A percentile compares a stretch with the other conserved stretches of the same genome.
phyloP scores from a whole-genome alignment of 2,888 invertebrate genomes.

The Pilophorus perplexus region DNA sequence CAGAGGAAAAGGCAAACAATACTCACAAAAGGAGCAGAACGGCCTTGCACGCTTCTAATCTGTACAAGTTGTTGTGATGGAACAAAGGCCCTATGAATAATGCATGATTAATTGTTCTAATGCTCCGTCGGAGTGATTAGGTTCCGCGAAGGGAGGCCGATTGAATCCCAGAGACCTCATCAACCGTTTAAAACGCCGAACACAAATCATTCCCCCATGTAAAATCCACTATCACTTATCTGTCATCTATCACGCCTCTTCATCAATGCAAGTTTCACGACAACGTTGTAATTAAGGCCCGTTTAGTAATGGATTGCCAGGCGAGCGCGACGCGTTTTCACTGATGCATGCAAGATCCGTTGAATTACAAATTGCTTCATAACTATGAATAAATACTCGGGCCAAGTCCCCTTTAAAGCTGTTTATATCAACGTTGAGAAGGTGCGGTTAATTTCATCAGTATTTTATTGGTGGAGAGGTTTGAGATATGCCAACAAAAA shows the following conservation, averaged over 20 bases:
- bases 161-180: slow-evolving; percentile 3
- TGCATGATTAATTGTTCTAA: slow-evolving; percentile 21
- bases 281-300: slow-evolving; percentile 1
- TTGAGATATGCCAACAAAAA: too few species aligned
- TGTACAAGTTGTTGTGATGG: not conserved
- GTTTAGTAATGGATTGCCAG: too few species aligned
- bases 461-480: too few species aligned
- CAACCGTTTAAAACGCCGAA: slow-evolving; percentile 5
- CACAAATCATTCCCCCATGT: slow-evolving; percentile 23
- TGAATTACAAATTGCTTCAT: too few species aligned
- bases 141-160: not conserved
- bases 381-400: too few species aligned
- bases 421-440: too few species aligned
- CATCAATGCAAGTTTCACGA: slow-evolving; percentile 1
- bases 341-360: too few species aligned
- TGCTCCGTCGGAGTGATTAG: slow-evolving; percentile 11
- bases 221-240: slow-evolving; percentile 16
- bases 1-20: too few species aligned
- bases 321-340: too few species aligned
- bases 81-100: slow-evolving; percentile 27
- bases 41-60: slow-evolving; percentile 1
- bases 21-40: not conserved
- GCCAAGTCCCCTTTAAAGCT: too few species aligned
- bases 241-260: slow-evolving; percentile 20
- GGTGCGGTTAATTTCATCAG: too few species aligned